These are phyloP conservation scores for Geotrypetes seraphini DNA, from an alignment of 2,797 vertebrate species.

Conservation along the genomic window DNA sequence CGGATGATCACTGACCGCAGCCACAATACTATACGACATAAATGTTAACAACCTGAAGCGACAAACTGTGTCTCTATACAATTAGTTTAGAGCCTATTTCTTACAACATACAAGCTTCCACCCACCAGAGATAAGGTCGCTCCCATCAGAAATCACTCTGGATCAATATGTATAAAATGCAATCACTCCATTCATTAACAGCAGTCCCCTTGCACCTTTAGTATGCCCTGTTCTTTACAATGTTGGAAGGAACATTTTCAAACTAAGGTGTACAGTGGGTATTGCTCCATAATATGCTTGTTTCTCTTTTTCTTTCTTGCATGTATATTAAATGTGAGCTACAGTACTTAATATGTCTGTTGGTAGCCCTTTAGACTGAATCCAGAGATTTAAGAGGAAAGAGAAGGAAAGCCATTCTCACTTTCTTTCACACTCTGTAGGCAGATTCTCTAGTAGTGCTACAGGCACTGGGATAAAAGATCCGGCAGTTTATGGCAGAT, in stretches of 20 bases:
- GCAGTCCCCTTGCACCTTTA: background rate
- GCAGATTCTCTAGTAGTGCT: conserved; percentile 25
- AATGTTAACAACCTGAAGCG: conserved; percentile 6
- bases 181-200: conserved; percentile 33
- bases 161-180: conserved; percentile 8
- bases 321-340: background rate
- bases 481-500: conserved; percentile 35
- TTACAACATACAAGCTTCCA: conserved; percentile 6
- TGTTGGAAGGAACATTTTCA: conserved; percentile 11
- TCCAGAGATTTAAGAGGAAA: conserved; percentile 4
- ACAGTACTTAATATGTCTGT: background rate
- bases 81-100: conserved; percentile 9
- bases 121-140: conserved; percentile 7
- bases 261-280: conserved; percentile 11
- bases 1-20: background rate
- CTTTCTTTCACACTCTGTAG: conserved; percentile 23
- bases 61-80: conserved; percentile 3
- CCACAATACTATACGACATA: conserved; percentile 5
- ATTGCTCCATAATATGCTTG: conserved; percentile 3
- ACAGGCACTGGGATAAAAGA: conserved; percentile 22
- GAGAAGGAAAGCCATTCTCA: conserved; percentile 13
- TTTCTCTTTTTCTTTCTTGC: background rate
- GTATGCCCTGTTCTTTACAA: conserved; percentile 1
- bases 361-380: conserved; percentile 4
- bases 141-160: background rate